Evolutionary conservation across 2,888 invertebrate genomes (phyloP), one percentile per base, ranked within the genome.

Genomic region (Physocephala rufipes): DNA sequence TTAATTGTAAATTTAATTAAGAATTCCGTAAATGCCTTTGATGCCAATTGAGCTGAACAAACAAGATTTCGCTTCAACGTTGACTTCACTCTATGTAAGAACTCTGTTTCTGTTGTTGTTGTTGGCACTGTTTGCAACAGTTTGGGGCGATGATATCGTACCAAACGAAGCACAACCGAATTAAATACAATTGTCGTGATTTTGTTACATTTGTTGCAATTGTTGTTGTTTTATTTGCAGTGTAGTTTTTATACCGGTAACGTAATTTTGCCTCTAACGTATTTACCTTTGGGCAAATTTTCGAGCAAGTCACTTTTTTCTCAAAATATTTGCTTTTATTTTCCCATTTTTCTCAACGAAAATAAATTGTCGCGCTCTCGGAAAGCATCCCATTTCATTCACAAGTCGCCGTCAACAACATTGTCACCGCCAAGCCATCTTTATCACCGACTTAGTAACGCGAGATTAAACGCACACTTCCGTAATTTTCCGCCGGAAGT

Each of bases 1-100:
- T 81, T 80, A 80, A 81, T 81, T 81, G 79, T 79, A 80, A 81
- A 80, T 82, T 82, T 82, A 82, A 81, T 82, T 82, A 82, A 80
- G 80, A 77, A 80, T 80, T 79, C 80, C 78, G 73, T 73, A 79
- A 76, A 81, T 82, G 80, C 82, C 79, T 80, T 81, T 79, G 79
- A 82, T 78, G 76, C 78, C 74, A 75, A 71, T 58, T 67, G 49
- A 12, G 51, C 62, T 51, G 19, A 12, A 66, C 49, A 49, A 59
- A 24, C 51, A 24, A 36, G 74, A 73, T 74, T 73, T 71, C 71
- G 73, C 72, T 28, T 66, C 26, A 5, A 45, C 36, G 30, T 61
- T 49, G 30, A 62, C 62, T 67, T 55, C 19, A 21, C n/a, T n/a
- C n/a, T n/a, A n/a, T n/a, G 47, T 53, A 51, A n/a, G n/a, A 53